Conservation (phyloP, 2,888 invertebrate genomes). For the Netelia virgata region DNA sequence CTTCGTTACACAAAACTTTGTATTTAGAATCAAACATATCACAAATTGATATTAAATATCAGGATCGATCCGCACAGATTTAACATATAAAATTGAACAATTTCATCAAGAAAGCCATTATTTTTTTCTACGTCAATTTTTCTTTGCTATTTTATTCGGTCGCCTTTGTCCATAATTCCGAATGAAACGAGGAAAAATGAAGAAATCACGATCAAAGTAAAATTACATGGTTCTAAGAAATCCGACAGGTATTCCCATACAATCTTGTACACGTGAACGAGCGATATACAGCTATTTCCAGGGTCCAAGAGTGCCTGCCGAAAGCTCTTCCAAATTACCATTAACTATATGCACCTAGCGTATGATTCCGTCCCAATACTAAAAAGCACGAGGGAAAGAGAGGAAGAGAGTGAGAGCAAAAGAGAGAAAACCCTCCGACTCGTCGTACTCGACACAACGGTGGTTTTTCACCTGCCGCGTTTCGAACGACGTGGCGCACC, state of each 20-base stretch:
- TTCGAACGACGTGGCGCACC: constrained; percentile 29
- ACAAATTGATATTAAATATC: no score
- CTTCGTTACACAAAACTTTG: no score
- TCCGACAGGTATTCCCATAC: not conserved
- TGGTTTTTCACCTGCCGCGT: constrained; percentile 36
- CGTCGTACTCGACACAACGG: constrained; percentile 21
- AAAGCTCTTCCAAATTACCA: constrained; percentile 9
- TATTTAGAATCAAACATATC: no score
- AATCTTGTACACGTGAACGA: constrained; percentile 29
- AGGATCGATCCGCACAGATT: no score
- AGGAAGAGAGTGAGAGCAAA: not conserved
- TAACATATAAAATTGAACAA: no score
- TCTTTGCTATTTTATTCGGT: constrained; percentile 15
- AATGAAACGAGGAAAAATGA: constrained; percentile 44
- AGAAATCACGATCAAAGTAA: constrained; percentile 51
- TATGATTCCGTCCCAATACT: constrained; percentile 53
- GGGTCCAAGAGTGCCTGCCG: not conserved
- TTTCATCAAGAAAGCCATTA: no score
- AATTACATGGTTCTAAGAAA: constrained; percentile 42
- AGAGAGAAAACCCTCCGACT: not conserved
- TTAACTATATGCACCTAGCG: constrained; percentile 15
- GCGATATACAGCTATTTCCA: constrained; percentile 29
- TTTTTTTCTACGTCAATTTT: not conserved
- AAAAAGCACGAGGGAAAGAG: not conserved
- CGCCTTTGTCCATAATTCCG: constrained; percentile 21